These are phyloP conservation scores for Smutsia temminckii DNA, from an alignment of 2,797 vertebrate genomes.

Conservation along the genomic window DNA sequence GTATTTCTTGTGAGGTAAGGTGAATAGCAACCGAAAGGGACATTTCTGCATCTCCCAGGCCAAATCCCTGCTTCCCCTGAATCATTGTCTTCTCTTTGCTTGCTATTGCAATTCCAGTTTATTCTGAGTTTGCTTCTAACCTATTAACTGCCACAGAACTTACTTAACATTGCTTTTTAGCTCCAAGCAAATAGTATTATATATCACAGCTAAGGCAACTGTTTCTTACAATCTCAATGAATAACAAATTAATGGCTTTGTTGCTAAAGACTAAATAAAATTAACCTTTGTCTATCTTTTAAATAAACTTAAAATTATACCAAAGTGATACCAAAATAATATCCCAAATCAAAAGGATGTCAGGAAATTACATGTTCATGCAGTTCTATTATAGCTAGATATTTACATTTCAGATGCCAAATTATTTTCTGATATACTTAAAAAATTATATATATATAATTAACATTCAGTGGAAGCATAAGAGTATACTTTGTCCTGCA, in stretches of 20 bases:
- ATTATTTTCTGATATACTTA: conserved; percentile 31
- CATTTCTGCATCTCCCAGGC: conserved; percentile 78
- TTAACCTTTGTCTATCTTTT: conserved; percentile 31
- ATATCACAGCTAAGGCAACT: conserved; percentile 25
- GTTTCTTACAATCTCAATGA: conserved; percentile 57
- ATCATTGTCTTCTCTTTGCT: conserved; percentile 80
- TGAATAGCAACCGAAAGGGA: conserved; percentile 84
- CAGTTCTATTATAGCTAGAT: neutral
- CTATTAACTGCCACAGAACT: conserved; percentile 75
- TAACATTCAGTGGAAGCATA: neutral
- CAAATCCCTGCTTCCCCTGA: conserved; percentile 78
- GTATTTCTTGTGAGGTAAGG: conserved; percentile 91
- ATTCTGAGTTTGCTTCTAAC: conserved; percentile 81
- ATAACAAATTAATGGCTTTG: conserved; percentile 76
- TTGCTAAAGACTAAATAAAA: conserved; percentile 53
- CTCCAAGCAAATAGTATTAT: conserved; percentile 65
- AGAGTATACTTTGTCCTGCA: neutral
- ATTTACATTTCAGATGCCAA: neutral
- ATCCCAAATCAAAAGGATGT: conserved; percentile 1
- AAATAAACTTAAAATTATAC: conserved; percentile 40
- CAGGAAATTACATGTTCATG: conserved; percentile 50
- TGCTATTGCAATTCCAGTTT: conserved; percentile 77
- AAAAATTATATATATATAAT: neutral
- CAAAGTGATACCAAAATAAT: conserved; percentile 41
- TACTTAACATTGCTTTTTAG: conserved; percentile 76